Percentiles rank a stretch among this genome's conserved stretches.
These are phyloP conservation scores for Teleogryllus occipitalis DNA, from an alignment of 1,140 invertebrate species.

Conservation along the genomic window DNA sequence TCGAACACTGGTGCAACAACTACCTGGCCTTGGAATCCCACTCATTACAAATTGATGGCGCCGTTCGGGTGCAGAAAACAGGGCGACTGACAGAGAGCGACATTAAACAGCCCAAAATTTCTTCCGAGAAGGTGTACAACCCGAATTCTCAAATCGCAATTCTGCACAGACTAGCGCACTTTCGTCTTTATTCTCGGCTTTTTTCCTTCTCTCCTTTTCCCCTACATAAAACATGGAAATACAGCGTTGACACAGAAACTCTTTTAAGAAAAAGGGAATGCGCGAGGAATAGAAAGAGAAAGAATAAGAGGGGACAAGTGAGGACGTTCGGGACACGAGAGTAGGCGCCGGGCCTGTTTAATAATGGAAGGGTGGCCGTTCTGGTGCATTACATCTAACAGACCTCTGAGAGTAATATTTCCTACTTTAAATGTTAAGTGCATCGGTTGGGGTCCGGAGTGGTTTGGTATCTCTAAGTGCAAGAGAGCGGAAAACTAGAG, in stretches of 20 bases:
- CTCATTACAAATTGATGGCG: too few relatives aligned
- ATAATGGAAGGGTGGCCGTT: constrained; percentile 3
- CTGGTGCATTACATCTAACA: not conserved
- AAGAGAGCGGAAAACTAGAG: not conserved
- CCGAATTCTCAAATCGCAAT: not conserved
- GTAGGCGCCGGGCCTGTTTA: not conserved
- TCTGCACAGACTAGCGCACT: not conserved
- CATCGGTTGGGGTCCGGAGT: not conserved
- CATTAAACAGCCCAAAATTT: not conserved
- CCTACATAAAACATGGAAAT: not conserved
- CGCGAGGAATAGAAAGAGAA: not conserved
- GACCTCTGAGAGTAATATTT: not conserved
- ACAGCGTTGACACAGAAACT: not conserved
- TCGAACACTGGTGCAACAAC: too few relatives aligned
- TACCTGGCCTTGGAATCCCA: too few relatives aligned
- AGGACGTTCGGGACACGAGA: not conserved
- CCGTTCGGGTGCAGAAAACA: not conserved
- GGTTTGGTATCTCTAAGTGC: not conserved
- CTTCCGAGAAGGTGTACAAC: not conserved
- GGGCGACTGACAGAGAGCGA: not conserved
- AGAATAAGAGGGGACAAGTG: not conserved
- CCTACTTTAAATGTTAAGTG: not conserved
- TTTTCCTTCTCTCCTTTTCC: not conserved
- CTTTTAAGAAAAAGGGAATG: not conserved
- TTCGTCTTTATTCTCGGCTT: not conserved